phyloP scores from a whole-genome alignment of 2,888 invertebrate genomes.

The Tryphoninae sp. region DNA sequence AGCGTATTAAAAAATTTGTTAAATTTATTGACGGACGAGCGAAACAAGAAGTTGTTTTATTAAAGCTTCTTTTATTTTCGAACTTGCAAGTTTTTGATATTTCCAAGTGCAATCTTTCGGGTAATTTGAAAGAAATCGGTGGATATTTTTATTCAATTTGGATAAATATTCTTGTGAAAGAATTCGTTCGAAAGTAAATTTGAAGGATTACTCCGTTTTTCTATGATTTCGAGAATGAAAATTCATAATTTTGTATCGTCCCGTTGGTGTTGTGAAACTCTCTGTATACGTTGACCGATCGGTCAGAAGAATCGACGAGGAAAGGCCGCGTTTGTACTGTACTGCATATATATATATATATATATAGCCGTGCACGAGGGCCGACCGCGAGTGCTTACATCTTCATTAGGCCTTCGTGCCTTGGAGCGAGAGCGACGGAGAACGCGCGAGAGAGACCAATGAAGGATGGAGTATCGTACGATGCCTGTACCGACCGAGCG shows the following conservation, averaged over 20 bases:
- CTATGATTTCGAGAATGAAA: neutral
- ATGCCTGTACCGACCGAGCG: constrained; percentile 6
- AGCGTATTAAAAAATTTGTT: too few species aligned
- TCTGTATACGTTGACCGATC: constrained; percentile 67
- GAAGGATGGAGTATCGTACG: neutral
- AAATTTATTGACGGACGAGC: too few species aligned
- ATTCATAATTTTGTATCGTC: neutral
- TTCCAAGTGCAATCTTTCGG: too few species aligned
- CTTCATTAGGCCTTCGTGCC: constrained; percentile 80
- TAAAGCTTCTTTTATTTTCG: neutral
- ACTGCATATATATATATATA: neutral
- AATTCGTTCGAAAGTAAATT: neutral
- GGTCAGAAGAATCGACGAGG: constrained; percentile 38
- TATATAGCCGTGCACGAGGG: constrained; percentile 74
- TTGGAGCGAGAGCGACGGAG: constrained; percentile 64
- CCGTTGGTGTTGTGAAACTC: constrained; percentile 65
- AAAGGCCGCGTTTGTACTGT: constrained; percentile 42
- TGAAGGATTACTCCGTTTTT: neutral
- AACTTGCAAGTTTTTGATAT: neutral
- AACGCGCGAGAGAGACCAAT: constrained; percentile 34
- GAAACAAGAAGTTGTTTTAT: neutral
- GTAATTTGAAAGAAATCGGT: neutral
- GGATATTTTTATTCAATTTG: neutral
- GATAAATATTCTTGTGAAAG: too few species aligned
- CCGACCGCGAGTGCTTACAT: constrained; percentile 80